Evolutionary conservation across 2,888 invertebrate genomes (phyloP), one percentile per base, ranked within the genome.

Genomic region (Hypsopygia costalis): DNA sequence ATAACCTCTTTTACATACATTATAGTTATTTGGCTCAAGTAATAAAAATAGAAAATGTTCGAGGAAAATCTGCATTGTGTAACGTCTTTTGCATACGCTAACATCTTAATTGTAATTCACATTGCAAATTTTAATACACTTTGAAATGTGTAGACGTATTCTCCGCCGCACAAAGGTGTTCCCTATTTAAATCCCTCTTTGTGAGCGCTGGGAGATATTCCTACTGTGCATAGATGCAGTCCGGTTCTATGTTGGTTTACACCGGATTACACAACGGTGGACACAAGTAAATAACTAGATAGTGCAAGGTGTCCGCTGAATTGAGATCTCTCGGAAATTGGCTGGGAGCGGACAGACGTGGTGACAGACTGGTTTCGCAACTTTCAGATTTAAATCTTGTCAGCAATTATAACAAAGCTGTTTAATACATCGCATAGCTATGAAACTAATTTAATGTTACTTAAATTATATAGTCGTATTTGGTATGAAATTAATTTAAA

Each of bases 321-420:
- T 37, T 11, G 6, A 37, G 30, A 30, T 31, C 30, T 37, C 29
- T 37, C 30, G 11, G 30, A 37, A 37, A 37, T 37, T 37, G 30
- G 6, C 22, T 37, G 30, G 36, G 21, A 37, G 20, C 36, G 29
- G 36, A 36, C n/a, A 16, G 2, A 16, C 16, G n/a, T 4, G 16
- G 16, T 16, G 28, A 21, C 36, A 20, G 28, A 21, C 36, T 16
- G 12, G 11, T 16, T 6, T 11, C 5, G 20, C 29, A 5, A 21
- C 22, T 37, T 37, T 37, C 36, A 30, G 30, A 20, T 10, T 28
- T 16, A 28, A 20, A 29, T 12, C 12, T 20, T 29, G 25, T 25
- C n/a, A 25, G n/a, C 25, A 8, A 6, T 7, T 4, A 8, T 25
- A 4, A 25, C 4, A 16, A 16, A 16, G 16, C 2, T 16, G 16